Conservation (phyloP, 1,140 invertebrate species). For the Triops cancriformis region DNA sequence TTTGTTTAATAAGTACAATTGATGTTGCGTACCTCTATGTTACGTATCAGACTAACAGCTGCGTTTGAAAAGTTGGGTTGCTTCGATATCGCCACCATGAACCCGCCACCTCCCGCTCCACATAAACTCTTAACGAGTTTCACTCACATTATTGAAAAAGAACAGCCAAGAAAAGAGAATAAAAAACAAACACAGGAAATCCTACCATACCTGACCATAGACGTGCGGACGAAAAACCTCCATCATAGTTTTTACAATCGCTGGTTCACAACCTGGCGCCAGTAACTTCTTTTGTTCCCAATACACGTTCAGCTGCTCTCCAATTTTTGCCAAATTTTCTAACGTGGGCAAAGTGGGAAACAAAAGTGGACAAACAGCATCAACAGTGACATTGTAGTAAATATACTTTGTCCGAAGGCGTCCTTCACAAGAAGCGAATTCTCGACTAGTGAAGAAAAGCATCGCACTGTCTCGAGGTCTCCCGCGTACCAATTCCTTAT, state of each 20-base stretch:
- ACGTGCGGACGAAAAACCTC: constrained; percentile 35
- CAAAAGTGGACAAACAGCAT: background rate
- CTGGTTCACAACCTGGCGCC: constrained; percentile 43
- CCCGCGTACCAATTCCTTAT: constrained; percentile 46
- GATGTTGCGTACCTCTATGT: background rate
- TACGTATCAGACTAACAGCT: background rate
- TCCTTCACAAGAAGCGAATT: constrained; percentile 37
- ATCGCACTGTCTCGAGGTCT: constrained; percentile 40
- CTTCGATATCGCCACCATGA: constrained; percentile 15
- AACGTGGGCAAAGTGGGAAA: background rate
- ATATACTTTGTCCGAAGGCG: constrained; percentile 38
- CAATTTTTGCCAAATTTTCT: constrained; percentile 40
- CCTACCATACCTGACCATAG: constrained; percentile 32
- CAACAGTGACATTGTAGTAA: background rate
- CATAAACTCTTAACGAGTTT: constrained; percentile 3
- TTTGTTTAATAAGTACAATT: background rate
- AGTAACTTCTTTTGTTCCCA: constrained; percentile 43
- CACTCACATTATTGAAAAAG: no score
- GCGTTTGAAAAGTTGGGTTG: background rate
- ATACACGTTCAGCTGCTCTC: constrained; percentile 38
- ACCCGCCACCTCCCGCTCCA: constrained; percentile 21
- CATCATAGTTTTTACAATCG: constrained; percentile 38
- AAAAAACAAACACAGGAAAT: no score
- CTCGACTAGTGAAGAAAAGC: constrained; percentile 38
- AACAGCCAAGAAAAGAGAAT: no score